Conservation (phyloP, 1,140 invertebrate genomes). For the Ephestia elutella region DNA sequence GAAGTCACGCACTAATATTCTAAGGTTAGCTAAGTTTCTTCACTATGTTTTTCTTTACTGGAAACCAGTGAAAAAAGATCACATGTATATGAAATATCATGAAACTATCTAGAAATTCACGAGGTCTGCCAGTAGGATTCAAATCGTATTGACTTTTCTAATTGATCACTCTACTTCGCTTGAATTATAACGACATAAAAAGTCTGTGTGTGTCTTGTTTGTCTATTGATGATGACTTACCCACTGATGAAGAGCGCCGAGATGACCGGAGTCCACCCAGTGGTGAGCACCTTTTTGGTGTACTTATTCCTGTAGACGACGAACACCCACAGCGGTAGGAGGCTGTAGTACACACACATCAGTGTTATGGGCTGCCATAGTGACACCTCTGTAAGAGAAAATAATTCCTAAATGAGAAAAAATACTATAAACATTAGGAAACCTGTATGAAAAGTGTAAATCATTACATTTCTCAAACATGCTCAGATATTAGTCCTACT, state of each 20-base stretch:
- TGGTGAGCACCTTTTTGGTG: conserved; percentile 84
- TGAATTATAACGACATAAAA: no score
- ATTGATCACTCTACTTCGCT: no score
- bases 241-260: conserved; percentile 91
- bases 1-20: no score
- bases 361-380: conserved; percentile 80
- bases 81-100: no score
- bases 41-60: not conserved
- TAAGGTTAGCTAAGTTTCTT: not conserved
- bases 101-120: no score
- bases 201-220: not conserved
- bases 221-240: conserved; percentile 62
- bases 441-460: no score
- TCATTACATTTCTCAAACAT: no score
- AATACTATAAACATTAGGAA: no score
- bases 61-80: no score
- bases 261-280: conserved; percentile 91
- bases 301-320: conserved; percentile 86
- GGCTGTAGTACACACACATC: conserved; percentile 78
- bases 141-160: no score
- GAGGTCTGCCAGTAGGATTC: no score
- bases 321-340: conserved; percentile 87
- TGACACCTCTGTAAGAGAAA: conserved; percentile 71
- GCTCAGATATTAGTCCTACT: no score
- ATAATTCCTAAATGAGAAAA: not conserved